These are phyloP conservation scores for Trissolcus basalis DNA, from an alignment of 1,140 invertebrate genomes.

Conservation along the genomic window DNA sequence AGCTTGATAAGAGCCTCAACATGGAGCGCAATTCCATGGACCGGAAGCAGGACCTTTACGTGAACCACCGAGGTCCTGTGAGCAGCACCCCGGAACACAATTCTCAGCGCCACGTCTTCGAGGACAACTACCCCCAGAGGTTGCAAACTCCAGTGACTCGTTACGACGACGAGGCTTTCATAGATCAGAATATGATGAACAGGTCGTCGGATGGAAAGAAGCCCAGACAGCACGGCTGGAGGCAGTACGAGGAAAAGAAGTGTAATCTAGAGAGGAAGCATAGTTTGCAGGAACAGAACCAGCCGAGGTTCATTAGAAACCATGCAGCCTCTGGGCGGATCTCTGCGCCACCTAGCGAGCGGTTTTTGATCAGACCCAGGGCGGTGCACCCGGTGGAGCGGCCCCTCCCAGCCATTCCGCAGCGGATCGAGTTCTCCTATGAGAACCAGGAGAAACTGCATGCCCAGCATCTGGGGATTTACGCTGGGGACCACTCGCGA, in stretches of 20 bases:
- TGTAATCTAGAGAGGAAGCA: conserved; percentile 69
- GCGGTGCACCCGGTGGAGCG: conserved; percentile 68
- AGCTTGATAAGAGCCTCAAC: conserved; percentile 68
- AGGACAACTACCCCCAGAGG: conserved; percentile 32
- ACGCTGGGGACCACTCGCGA: conserved; percentile 17
- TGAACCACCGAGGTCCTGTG: conserved; percentile 64
- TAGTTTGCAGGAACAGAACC: conserved; percentile 68
- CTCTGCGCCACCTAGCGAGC: conserved; percentile 68
- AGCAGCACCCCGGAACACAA: conserved; percentile 70
- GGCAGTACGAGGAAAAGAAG: conserved; percentile 53
- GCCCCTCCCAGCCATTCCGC: conserved; percentile 70
- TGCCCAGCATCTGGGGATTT: conserved; percentile 18
- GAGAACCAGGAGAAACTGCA: conserved; percentile 60
- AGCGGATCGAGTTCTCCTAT: conserved; percentile 64
- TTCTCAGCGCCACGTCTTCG: conserved; percentile 50
- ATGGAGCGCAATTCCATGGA: conserved; percentile 69
- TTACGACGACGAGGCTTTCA: conserved; percentile 65
- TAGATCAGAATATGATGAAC: conserved; percentile 64
- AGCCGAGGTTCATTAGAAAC: conserved; percentile 65
- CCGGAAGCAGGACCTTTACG: conserved; percentile 70
- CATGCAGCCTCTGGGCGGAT: conserved; percentile 68
- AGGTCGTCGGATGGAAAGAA: conserved; percentile 61
- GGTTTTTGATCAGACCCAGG: conserved; percentile 64
- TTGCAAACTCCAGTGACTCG: conserved; percentile 50
- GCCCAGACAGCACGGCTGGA: conserved; percentile 54